Base-by-base conservation (phyloP, 2,888 invertebrate genomes). In the Morinoia aosen region DNA sequence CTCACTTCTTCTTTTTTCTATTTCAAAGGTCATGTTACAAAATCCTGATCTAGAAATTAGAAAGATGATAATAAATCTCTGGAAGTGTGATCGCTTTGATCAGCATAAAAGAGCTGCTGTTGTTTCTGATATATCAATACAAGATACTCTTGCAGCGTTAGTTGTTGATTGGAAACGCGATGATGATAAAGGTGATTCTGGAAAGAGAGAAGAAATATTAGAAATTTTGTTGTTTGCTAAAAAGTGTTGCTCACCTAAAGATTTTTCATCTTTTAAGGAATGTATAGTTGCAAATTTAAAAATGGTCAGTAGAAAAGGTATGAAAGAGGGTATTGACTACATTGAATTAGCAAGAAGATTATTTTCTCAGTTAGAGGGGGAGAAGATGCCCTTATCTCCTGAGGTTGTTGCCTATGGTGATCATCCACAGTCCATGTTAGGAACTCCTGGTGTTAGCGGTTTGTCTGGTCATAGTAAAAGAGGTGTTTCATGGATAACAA, bases 401-500 rank as follows among this genome's bases (percentile, higher is more conserved):
- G 48, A 48, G 48, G 48, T 48, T 48, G n/a, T n/a, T 39, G 88
- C n/a, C 39, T 33, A 39, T 39, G 33, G 33, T 88, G 88, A 39
- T 88, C n/a, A 88, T 88, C 88, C 88, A 39, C 88, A 88, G 88
- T 88, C 39, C 88, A 88, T 88, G 88, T 88, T 88, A 88, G 88
- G 39, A 88, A 39, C 88, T 39, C 88, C 88, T 88, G 88, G 88
- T 88, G 39, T 88, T 88, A 88, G 88, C 39, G 88, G 88, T 88
- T 88, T 39, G 88, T 88, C 88, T 88, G 39, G 88, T 39, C 88
- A 88, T 88, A 88, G 88, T 88, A 88, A 88, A 39, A 88, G 88
- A 88, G 88, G 88, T 88, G 88, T 88, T 88, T 88, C 39, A 88
- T 88, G 88, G n/a, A 88, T 88, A 88, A 88, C 88, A 88, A 88